Conservation (phyloP, 2,113 vertebrate genomes). For the Tympanuchus pallidicinctus region DNA sequence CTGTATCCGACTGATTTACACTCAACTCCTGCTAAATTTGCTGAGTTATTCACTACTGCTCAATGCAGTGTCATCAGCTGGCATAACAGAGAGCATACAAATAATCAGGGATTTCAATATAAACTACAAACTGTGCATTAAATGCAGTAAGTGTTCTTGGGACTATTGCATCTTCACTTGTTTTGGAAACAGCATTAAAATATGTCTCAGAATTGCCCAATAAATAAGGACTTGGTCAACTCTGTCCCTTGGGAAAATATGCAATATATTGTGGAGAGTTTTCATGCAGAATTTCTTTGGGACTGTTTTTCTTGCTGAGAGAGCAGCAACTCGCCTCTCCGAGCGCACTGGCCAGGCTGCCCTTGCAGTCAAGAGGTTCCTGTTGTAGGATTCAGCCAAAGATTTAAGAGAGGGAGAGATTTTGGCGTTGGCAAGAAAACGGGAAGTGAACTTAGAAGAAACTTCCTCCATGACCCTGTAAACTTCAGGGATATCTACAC, state of each 20-base stretch:
- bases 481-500: not conserved
- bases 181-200: constrained; percentile 38
- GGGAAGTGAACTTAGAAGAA: constrained; percentile 55
- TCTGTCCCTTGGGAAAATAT: not conserved
- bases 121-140: constrained; percentile 61
- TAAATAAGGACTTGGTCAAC: not conserved
- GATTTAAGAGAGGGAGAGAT: constrained; percentile 3
- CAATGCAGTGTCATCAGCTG: constrained; percentile 68
- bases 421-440: not conserved
- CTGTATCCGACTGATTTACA: constrained; percentile 79
- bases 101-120: constrained; percentile 46
- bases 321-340: not conserved
- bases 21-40: constrained; percentile 74
- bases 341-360: not conserved
- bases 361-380: not conserved
- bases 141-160: constrained; percentile 45
- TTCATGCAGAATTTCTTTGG: not conserved
- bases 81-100: constrained; percentile 74
- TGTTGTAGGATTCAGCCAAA: constrained; percentile 3
- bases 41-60: constrained; percentile 80
- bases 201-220: constrained; percentile 3
- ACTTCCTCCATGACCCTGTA: constrained; percentile 50
- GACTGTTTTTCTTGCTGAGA: not conserved
- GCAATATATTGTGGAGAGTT: not conserved
- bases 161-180: constrained; percentile 7